A percentile compares a stretch with the other conserved stretches of the same genome.
Conservation (phyloP, 2,888 invertebrate species). For the Augochlorella aurata region DNA sequence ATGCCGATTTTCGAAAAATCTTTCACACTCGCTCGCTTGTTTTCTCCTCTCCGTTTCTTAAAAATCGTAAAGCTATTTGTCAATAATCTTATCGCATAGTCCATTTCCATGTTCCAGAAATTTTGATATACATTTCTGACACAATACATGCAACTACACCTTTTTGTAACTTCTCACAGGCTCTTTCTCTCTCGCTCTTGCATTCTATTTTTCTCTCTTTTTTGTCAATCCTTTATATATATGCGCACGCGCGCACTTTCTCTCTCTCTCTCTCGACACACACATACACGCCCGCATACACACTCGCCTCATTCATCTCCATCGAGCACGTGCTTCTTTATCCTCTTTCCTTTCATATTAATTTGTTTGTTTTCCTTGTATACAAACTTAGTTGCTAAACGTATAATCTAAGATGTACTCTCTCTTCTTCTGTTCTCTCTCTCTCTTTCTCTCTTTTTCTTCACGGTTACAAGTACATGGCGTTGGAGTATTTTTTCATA, state of each 20-base stretch:
- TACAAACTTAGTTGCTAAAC: constrained; percentile 80
- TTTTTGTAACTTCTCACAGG: constrained; percentile 40
- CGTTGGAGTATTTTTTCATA: constrained; percentile 77
- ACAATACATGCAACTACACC: constrained; percentile 38
- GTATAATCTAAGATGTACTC: constrained; percentile 77
- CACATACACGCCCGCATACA: constrained; percentile 13
- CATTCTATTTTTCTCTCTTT: background rate
- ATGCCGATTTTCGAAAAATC: constrained; percentile 62
- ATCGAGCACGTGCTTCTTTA: constrained; percentile 37
- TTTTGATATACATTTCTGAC: constrained; percentile 50
- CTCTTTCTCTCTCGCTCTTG: constrained; percentile 31
- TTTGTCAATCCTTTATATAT: constrained; percentile 20
- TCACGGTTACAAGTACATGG: constrained; percentile 79
- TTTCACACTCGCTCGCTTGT: constrained; percentile 17
- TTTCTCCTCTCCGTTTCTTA: constrained; percentile 45
- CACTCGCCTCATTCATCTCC: constrained; percentile 19
- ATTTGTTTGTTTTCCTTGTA: constrained; percentile 74
- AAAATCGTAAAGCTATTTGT: constrained; percentile 73
- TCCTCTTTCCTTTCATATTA: constrained; percentile 57
- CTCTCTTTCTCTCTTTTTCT: background rate
- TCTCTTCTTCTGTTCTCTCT: constrained; percentile 50
- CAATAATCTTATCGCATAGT: constrained; percentile 56
- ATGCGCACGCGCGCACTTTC: background rate
- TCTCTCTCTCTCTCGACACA: background rate
- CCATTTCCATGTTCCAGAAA: constrained; percentile 43